Evolutionary conservation across 2,113 vertebrate genomes (phyloP).

Genomic region (Mormyrus lacerda): DNA sequence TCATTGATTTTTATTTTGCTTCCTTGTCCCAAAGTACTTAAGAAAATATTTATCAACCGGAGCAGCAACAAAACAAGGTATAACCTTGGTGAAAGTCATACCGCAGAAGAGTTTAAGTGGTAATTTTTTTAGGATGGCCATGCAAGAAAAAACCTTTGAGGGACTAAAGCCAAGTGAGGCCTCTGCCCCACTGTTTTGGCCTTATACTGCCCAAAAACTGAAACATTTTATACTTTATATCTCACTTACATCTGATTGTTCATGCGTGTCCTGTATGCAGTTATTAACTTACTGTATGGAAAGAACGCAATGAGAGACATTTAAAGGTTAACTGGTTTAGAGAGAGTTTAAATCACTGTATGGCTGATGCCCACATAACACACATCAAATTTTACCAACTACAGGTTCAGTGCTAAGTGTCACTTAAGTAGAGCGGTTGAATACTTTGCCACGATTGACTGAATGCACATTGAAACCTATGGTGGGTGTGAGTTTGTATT

Average conservation of each 20-base stretch:
- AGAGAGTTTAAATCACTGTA: neutral
- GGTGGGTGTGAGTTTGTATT: neutral
- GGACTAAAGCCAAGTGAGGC: too few relatives aligned
- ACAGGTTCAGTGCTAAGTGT: neutral
- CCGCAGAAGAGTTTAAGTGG: neutral
- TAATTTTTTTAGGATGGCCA: neutral
- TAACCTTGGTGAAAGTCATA: neutral
- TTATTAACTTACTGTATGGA: too few relatives aligned
- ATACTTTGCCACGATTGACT: neutral
- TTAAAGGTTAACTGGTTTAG: neutral
- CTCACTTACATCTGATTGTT: neutral
- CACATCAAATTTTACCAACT: neutral
- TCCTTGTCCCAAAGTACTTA: neutral
- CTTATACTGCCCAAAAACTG: neutral
- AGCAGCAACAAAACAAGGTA: neutral
- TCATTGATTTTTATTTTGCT: neutral
- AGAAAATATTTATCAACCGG: neutral
- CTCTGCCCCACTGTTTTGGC: too few relatives aligned
- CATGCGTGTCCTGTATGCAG: neutral
- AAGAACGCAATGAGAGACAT: neutral
- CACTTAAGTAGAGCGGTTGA: neutral
- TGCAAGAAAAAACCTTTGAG: neutral
- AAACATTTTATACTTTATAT: neutral
- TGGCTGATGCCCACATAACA: neutral
- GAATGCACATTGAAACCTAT: neutral